Evolutionary conservation across 2,113 vertebrate genomes (phyloP).

Genomic region (Lepus timidus): DNA sequence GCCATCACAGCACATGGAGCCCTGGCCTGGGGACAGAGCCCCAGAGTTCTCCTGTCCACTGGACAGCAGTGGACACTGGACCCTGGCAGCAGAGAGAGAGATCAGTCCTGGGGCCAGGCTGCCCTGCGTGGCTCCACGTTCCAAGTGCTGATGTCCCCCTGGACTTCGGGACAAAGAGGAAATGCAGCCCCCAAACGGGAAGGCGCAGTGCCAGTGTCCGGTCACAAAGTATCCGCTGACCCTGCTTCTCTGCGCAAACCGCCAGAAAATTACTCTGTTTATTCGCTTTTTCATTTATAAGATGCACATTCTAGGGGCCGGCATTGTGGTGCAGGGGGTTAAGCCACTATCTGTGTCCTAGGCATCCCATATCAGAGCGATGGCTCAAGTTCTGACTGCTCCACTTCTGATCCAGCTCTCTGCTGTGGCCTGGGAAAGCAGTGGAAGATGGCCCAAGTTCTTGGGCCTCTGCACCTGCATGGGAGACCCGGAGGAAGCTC

Average conservation of each 20-base stretch:
- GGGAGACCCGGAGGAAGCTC: too few species aligned
- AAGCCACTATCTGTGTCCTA: too few species aligned
- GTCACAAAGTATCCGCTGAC: background rate
- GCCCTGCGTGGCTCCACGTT: background rate
- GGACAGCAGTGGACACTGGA: rapidly evolving
- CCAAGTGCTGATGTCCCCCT: background rate
- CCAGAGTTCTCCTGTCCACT: background rate
- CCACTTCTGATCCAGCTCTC: too few species aligned
- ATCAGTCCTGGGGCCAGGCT: background rate
- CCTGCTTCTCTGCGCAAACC: background rate
- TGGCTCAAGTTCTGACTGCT: too few species aligned
- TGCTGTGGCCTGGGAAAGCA: too few species aligned
- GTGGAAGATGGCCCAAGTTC: too few species aligned
- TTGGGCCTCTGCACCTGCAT: too few species aligned
- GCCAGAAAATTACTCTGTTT: background rate
- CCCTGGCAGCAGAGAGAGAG: background rate
- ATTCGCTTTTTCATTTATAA: background rate
- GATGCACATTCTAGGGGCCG: background rate
- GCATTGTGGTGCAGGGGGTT: too few species aligned
- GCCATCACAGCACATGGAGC: rapidly evolving
- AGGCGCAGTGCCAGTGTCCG: rapidly evolving
- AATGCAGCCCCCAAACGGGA: background rate
- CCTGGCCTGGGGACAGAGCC: background rate
- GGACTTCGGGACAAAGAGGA: background rate
- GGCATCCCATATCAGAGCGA: too few species aligned